Conservation (phyloP, 2,113 vertebrate genomes). For the Aegypius monachus region DNA sequence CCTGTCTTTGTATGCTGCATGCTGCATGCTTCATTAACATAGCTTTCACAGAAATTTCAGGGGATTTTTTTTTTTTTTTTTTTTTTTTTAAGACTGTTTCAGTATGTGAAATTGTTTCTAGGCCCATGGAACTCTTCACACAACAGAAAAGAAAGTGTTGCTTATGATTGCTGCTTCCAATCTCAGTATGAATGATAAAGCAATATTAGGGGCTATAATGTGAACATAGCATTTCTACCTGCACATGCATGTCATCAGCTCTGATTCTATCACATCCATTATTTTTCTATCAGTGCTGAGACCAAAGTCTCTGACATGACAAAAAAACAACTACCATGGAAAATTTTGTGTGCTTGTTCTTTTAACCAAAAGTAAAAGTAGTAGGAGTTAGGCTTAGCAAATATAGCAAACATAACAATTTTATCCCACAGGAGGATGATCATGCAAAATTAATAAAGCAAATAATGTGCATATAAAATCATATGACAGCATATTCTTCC, state of each 20-base stretch:
- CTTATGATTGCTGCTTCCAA: background rate
- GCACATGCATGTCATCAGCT: accelerated
- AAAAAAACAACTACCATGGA: accelerated
- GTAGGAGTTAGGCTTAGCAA: background rate
- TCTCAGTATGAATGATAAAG: background rate
- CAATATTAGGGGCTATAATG: background rate
- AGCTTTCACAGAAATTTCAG: background rate
- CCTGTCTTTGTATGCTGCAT: accelerated
- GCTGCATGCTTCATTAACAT: accelerated
- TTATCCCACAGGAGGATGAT: background rate
- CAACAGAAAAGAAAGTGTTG: background rate
- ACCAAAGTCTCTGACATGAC: background rate
- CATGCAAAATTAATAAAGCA: background rate
- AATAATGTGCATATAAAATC: background rate
- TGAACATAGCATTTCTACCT: accelerated
- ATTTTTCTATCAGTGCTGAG: background rate
- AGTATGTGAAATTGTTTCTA: background rate
- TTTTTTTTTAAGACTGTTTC: background rate
- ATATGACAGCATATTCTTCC: background rate
- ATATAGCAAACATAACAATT: background rate
- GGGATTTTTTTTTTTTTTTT: background rate
- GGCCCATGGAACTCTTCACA: background rate
- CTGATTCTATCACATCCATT: no score
- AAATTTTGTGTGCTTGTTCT: background rate
- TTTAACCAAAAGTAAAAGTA: background rate